Percentiles rank a stretch among this genome's conserved stretches.
Evolutionary conservation across 2,888 invertebrate genomes (phyloP).

Genomic region (Scaptomyza reducta): DNA sequence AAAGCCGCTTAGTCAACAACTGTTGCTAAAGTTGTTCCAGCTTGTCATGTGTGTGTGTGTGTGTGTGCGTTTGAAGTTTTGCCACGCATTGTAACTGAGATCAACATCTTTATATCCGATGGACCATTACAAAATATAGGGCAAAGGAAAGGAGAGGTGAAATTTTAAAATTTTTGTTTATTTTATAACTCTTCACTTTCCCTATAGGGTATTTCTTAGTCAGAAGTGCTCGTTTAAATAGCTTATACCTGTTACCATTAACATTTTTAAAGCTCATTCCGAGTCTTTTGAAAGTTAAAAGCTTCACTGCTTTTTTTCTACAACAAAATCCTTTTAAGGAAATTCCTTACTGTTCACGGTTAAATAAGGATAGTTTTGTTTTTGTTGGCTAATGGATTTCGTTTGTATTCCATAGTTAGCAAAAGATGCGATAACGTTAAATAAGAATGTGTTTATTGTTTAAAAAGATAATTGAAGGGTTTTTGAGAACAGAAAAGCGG

Average conservation of each 20-base stretch:
- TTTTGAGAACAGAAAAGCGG: too few relatives aligned
- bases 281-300: slow-evolving; percentile 5
- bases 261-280: neutral
- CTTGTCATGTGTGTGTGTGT: neutral
- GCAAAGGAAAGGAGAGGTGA: neutral
- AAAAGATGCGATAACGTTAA: too few relatives aligned
- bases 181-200: neutral
- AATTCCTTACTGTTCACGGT: neutral
- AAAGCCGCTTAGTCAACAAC: slow-evolving; percentile 56
- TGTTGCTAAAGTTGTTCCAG: slow-evolving; percentile 30
- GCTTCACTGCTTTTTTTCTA: slow-evolving; percentile 6
- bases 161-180: neutral
- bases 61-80: slow-evolving; percentile 5
- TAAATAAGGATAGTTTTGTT: neutral
- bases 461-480: too few relatives aligned
- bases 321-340: neutral
- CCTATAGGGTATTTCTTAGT: neutral
- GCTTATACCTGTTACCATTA: too few relatives aligned
- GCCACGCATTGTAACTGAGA: slow-evolving; percentile 2
- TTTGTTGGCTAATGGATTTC: too few relatives aligned
- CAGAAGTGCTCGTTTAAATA: neutral
- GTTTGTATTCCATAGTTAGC: too few relatives aligned
- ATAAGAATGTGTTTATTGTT: too few relatives aligned
- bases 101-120: slow-evolving; percentile 8
- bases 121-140: neutral